Evolutionary conservation across 2,888 invertebrate genomes (phyloP).

Genomic region (Ptychoptera contaminata): DNA sequence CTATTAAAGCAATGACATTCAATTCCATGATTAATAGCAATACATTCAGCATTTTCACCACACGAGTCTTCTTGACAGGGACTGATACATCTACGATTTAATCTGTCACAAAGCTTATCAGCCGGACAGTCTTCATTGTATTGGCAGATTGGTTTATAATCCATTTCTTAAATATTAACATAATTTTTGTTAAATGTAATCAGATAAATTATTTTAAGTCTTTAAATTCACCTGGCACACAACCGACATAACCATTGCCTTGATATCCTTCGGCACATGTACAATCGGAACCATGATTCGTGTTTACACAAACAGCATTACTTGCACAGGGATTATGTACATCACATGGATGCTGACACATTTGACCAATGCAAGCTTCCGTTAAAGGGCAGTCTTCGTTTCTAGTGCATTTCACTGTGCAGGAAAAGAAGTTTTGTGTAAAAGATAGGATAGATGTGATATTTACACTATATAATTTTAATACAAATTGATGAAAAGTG

Average conservation of each 20-base stretch:
- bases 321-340: constrained; percentile 69
- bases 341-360: constrained; percentile 77
- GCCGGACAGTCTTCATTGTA: constrained; percentile 84
- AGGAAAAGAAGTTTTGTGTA: constrained; percentile 7
- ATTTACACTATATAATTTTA: no score
- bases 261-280: constrained; percentile 73
- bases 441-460: constrained; percentile 8
- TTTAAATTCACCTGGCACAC: constrained; percentile 49
- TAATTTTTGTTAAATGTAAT: constrained; percentile 11
- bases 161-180: constrained; percentile 24
- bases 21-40: constrained; percentile 57
- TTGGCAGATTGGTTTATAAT: constrained; percentile 53
- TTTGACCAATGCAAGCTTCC: constrained; percentile 71
- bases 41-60: constrained; percentile 66
- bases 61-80: constrained; percentile 67
- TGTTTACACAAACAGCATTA: constrained; percentile 75
- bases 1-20: constrained; percentile 61
- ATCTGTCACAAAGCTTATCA: constrained; percentile 67
- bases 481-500: no score
- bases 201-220: constrained; percentile 7
- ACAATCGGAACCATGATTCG: constrained; percentile 74
- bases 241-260: constrained; percentile 72
- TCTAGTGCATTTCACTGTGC: constrained; percentile 67
- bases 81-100: constrained; percentile 70
- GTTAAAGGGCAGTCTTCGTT: constrained; percentile 74